phyloP scores from a whole-genome alignment of 2,113 vertebrate species.

The Herpailurus yagouaroundi region DNA sequence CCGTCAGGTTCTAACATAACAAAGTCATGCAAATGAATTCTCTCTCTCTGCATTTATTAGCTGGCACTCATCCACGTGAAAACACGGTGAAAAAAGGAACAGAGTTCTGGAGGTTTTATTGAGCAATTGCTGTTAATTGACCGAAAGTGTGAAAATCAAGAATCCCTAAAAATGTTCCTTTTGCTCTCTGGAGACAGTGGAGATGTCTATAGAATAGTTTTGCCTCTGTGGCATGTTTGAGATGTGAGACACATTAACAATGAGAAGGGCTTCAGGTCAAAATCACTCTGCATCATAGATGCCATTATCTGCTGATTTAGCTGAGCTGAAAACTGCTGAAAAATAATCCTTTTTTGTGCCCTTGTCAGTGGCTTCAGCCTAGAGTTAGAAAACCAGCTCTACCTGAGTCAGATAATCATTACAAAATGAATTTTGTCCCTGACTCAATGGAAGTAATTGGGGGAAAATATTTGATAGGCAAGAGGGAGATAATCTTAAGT shows the following conservation, averaged over 20 bases:
- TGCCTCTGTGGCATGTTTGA: slow-evolving; percentile 76
- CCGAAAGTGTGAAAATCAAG: slow-evolving; percentile 53
- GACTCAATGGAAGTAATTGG: slow-evolving; percentile 89
- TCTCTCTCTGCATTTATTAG: not conserved
- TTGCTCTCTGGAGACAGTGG: slow-evolving; percentile 53
- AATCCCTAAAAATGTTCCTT: slow-evolving; percentile 45
- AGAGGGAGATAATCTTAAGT: slow-evolving; percentile 90
- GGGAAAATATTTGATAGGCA: slow-evolving; percentile 86
- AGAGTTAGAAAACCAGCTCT: slow-evolving; percentile 92
- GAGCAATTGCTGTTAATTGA: slow-evolving; percentile 63
- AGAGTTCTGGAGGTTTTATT: not conserved
- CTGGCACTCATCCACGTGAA: not conserved
- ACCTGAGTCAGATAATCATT: slow-evolving; percentile 96
- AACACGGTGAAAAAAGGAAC: not conserved
- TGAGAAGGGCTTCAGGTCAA: slow-evolving; percentile 84
- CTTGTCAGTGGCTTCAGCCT: slow-evolving; percentile 90
- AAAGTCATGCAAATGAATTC: slow-evolving; percentile 37
- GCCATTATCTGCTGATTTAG: slow-evolving; percentile 90
- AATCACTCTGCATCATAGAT: slow-evolving; percentile 84
- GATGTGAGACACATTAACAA: slow-evolving; percentile 83
- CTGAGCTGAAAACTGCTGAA: slow-evolving; percentile 88
- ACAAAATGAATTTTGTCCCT: slow-evolving; percentile 92
- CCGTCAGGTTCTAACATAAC: slow-evolving; percentile 9
- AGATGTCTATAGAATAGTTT: slow-evolving; percentile 68
- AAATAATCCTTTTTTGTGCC: slow-evolving; percentile 89